phyloP scores from a whole-genome alignment of 1,140 invertebrate genomes.

The Caerostris darwini region DNA sequence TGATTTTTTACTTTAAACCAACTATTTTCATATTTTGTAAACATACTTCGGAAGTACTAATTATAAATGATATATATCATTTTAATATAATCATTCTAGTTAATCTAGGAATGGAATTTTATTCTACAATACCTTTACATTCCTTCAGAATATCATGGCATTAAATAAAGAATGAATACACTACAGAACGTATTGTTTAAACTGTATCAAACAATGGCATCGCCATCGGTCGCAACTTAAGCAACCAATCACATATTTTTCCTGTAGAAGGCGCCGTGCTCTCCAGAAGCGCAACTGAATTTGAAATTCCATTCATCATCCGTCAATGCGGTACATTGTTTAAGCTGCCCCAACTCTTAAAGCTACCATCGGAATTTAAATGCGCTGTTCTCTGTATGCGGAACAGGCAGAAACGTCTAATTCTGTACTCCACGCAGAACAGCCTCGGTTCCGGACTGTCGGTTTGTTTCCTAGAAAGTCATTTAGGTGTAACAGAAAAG shows the following conservation, averaged over 20 bases:
- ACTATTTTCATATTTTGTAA: too few relatives aligned
- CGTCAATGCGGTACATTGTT: slow-evolving; percentile 22
- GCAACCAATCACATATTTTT: not conserved
- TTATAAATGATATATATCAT: too few relatives aligned
- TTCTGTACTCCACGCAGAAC: too few relatives aligned
- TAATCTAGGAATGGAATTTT: too few relatives aligned
- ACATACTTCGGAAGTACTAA: too few relatives aligned
- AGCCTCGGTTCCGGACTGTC: too few relatives aligned
- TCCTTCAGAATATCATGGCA: too few relatives aligned
- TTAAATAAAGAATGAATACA: too few relatives aligned
- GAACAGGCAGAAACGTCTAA: not conserved
- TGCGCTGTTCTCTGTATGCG: not conserved
- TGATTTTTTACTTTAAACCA: too few relatives aligned
- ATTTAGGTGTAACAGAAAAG: not conserved
- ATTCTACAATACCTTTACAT: too few relatives aligned
- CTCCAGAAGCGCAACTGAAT: not conserved
- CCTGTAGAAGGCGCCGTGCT: not conserved
- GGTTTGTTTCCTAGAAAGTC: not conserved
- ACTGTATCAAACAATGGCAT: not conserved
- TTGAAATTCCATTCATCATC: slow-evolving; percentile 19
- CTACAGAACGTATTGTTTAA: not conserved
- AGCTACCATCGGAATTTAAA: not conserved
- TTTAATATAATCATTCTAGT: too few relatives aligned
- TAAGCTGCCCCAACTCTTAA: not conserved
- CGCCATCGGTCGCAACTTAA: too few relatives aligned